phyloP scores from a whole-genome alignment of 2,888 invertebrate species.

The Chloromyia formosa region DNA sequence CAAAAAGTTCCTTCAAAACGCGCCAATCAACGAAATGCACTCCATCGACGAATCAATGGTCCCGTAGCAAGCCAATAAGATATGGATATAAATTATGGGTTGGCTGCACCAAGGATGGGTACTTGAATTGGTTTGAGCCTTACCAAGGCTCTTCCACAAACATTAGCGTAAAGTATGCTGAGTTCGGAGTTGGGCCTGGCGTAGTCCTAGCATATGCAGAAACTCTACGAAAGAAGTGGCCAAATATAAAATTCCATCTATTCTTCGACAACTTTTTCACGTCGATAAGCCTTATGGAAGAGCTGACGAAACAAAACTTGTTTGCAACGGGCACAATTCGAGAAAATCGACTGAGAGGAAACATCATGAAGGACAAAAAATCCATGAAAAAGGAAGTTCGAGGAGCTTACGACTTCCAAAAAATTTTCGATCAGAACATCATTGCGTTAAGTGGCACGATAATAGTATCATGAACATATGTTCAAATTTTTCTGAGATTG shows the following conservation, averaged over 20 bases:
- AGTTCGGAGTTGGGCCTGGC: conserved; percentile 10
- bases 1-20: conserved; percentile 7
- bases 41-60: conserved; percentile 31
- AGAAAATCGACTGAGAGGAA: no score
- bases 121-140: conserved; percentile 26
- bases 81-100: conserved; percentile 37
- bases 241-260: no score
- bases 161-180: conserved; percentile 10
- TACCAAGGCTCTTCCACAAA: conserved; percentile 24
- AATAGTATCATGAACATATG: conserved; percentile 6
- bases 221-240: background rate
- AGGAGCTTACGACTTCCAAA: background rate
- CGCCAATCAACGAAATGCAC: background rate
- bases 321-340: conserved; percentile 18
- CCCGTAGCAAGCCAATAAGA: background rate
- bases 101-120: conserved; percentile 9
- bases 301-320: background rate
- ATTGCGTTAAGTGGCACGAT: conserved; percentile 17
- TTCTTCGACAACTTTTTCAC: conserved; percentile 18
- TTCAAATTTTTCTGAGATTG: background rate
- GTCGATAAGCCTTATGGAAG: background rate
- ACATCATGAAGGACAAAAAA: background rate
- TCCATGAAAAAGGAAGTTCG: background rate
- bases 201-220: conserved; percentile 23
- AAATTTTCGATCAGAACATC: background rate